Base-by-base conservation (phyloP, 2,797 vertebrate genomes). In the Acropternis orthonyx region DNA sequence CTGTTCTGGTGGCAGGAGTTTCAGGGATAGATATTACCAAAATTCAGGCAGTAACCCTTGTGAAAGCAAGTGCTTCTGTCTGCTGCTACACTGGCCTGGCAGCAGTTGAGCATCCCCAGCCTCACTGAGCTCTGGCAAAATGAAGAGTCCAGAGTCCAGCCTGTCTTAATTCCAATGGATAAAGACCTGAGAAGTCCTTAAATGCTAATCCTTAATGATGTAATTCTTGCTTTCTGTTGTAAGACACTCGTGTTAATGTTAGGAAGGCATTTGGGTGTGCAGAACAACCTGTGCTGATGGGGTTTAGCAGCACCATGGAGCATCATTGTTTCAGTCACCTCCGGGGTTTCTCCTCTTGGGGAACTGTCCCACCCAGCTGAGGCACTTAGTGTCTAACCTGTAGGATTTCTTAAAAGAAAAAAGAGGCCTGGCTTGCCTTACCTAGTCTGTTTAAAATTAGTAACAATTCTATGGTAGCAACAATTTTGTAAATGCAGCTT, bases 261-360 rank as follows among this genome's bases (percentile, higher is more conserved):
- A 59, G 67, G 74, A 32, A 19, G 43, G 66, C 14, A 7, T 66
- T 41, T 43, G 39, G 62, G 51, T 20, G 63, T 61, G 74, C 0
- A 1, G 75, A 41, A 39, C n/a, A 54, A 9, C 30, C 30, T 3
- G 1, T 72, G 72, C 84, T 46, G 46, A 28, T 1, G 14, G 59
- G 19, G 17, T 37, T 36, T 24, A 56, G 56, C 59, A 30, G 67
- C 1, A 0, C 23, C 12, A 22, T 1, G 3, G 1, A 5, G 39
- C 58, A 30, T 74, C 61, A 2, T 41, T 59, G 44, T 52, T 48
- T 83, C 28, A 12, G 39, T 68, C 73, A 85, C 55, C 51, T 81
- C 44, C 30, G 18, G 27, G 37, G 11, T 74, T 89, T 92, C 52
- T 74, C 28, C 36, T 52, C 36, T 41, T 0, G 1, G 69, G 65